Evolutionary conservation across 2,888 invertebrate genomes (phyloP).

Genomic region (Epinotia brunnichana): DNA sequence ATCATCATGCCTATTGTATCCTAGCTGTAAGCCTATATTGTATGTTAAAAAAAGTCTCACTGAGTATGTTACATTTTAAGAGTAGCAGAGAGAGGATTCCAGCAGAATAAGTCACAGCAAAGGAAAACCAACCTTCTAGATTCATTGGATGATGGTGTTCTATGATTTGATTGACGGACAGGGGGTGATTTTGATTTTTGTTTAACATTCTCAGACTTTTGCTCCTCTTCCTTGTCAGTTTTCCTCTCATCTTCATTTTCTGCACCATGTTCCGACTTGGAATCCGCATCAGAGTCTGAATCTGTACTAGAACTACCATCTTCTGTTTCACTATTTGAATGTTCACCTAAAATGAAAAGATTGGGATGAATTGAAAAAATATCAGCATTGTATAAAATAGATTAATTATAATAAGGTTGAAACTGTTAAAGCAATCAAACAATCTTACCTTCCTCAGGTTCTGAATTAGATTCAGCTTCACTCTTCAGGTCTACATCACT

Average conservation of each 20-base stretch:
- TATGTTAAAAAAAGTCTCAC: too few species aligned
- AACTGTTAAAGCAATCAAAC: not conserved
- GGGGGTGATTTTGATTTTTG: slow-evolving; percentile 69
- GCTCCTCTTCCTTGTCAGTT: slow-evolving; percentile 63
- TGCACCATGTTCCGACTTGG: slow-evolving; percentile 74
- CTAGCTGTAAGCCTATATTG: too few species aligned
- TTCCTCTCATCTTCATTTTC: slow-evolving; percentile 60
- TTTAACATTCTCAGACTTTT: slow-evolving; percentile 67
- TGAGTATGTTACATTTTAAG: not conserved
- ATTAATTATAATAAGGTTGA: not conserved
- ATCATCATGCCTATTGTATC: too few species aligned
- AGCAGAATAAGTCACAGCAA: not conserved
- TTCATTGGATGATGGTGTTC: slow-evolving; percentile 68
- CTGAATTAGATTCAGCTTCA: slow-evolving; percentile 66
- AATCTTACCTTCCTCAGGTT: slow-evolving; percentile 73
- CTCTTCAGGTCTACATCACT: slow-evolving; percentile 80
- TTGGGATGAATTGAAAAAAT: not conserved
- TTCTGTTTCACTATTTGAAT: slow-evolving; percentile 79
- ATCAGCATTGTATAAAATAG: not conserved
- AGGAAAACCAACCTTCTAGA: slow-evolving; percentile 64
- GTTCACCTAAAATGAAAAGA: slow-evolving; percentile 70
- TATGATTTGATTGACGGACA: slow-evolving; percentile 64
- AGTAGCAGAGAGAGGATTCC: not conserved
- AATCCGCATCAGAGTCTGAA: slow-evolving; percentile 71
- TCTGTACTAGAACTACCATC: slow-evolving; percentile 74